Base-by-base conservation (phyloP, 2,113 vertebrate genomes). In the Leptodactylus fuscus region DNA sequence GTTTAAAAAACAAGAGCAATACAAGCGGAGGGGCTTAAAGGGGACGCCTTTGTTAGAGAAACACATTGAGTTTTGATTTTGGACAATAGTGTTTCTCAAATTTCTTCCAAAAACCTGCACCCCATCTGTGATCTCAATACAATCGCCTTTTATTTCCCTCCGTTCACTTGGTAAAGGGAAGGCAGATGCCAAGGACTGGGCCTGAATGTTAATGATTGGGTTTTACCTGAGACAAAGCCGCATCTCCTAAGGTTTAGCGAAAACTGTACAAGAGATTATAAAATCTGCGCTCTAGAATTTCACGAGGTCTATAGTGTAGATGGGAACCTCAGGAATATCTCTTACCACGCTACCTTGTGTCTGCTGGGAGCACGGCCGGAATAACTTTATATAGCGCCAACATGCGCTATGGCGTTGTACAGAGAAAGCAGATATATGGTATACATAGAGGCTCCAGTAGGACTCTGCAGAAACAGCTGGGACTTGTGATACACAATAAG, bases 61-160 rank as follows among this genome's bases (percentile, higher is more conserved):
- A 96, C 95, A 95, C 96, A 95, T 95, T 96, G 97, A 97, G 97
- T 97, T 98, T 97, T 96, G 95, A 95, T 97, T 96, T 94, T 91
- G 95, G 94, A 98, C 96, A 98, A 98, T 96, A 91, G 96, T 96
- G 97, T 97, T 97, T 96, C 97, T 97, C 97, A 96, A 96, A 97
- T 97, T 96, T 97, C 96, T 92, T 90, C 94, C 95, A 95, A 95
- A 97, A 97, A 96, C 95, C 94, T 95, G 95, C 95, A 95, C 94
- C 96, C 96, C 97, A 98, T 98, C 97, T 98, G 97, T 96, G 97
- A 97, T 97, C 95, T 96, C 95, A 96, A 96, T 96, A 95, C 96
- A 95, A 92, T 93, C 92, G 92, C 94, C 95, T 97, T 96, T 95
- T 92, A 93, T 95, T 94, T 93, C 94, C 95, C 92, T 92, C 93